phyloP scores from a whole-genome alignment of 2,113 vertebrate genomes.

The Falcunculus frontatus region DNA sequence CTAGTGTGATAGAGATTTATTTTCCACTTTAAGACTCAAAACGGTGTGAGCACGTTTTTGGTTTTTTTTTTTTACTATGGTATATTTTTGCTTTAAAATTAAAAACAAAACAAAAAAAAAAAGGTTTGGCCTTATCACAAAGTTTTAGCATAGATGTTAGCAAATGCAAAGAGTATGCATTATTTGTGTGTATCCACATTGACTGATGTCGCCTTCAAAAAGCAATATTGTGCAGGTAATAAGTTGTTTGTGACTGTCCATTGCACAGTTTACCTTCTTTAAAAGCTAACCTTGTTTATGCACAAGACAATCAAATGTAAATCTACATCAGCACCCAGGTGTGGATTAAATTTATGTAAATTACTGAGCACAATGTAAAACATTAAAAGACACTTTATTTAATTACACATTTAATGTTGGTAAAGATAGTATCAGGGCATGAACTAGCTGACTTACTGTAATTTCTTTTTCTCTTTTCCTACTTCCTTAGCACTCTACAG shows the following conservation, averaged over 20 bases:
- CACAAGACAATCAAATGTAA: constrained; percentile 81
- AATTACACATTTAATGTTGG: constrained; percentile 54
- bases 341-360: constrained; percentile 64
- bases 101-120: constrained; percentile 58
- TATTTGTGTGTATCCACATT: constrained; percentile 75
- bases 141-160: constrained; percentile 77
- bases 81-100: constrained; percentile 74
- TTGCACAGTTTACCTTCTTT: constrained; percentile 73
- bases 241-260: constrained; percentile 75
- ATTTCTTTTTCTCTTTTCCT: constrained; percentile 41
- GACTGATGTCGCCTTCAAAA: constrained; percentile 70
- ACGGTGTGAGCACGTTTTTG: constrained; percentile 38
- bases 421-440: constrained; percentile 58
- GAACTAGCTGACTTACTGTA: constrained; percentile 39
- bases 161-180: constrained; percentile 71
- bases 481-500: constrained; percentile 25
- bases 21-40: constrained; percentile 73
- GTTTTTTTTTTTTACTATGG: constrained; percentile 69
- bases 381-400: constrained; percentile 66
- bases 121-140: constrained; percentile 79
- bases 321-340: constrained; percentile 65
- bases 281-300: constrained; percentile 75
- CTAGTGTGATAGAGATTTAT: constrained; percentile 79
- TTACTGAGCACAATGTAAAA: constrained; percentile 73
- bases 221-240: constrained; percentile 78